Conservation (phyloP, 2,113 vertebrate species). For the Dicaeum eximium region DNA sequence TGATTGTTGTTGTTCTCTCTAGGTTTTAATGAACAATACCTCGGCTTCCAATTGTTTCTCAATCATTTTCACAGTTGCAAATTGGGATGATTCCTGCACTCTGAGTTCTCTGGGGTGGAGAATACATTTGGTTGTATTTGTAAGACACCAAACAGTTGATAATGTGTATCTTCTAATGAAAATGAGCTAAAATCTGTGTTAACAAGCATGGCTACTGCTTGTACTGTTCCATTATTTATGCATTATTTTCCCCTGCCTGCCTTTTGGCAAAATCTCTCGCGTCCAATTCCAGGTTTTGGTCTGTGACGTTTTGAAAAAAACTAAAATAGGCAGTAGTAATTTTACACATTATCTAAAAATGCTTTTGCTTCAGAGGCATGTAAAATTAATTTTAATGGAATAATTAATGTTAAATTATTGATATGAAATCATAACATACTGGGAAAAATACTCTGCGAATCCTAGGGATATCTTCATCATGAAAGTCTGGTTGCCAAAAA, state of each 20-base stretch:
- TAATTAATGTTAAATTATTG: neutral
- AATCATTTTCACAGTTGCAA: neutral
- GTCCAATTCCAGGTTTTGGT: neutral
- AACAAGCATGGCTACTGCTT: neutral
- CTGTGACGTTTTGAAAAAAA: neutral
- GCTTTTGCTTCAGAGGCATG: neutral
- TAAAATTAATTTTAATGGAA: neutral
- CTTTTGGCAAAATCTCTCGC: neutral
- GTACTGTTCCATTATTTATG: neutral
- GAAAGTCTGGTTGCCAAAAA: neutral
- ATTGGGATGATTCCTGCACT: neutral
- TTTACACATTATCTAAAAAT: neutral
- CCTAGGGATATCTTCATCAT: neutral
- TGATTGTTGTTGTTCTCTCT: slow-evolving; percentile 25
- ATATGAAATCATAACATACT: neutral
- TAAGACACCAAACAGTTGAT: neutral
- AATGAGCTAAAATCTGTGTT: neutral
- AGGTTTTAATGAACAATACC: neutral
- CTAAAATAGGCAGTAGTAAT: neutral
- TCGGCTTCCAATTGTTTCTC: neutral
- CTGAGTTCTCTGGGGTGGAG: neutral
- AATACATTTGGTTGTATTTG: neutral
- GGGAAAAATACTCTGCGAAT: neutral
- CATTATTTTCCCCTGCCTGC: neutral
- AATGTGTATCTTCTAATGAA: neutral